Evolutionary conservation across 2,113 vertebrate species (phyloP).

Genomic region (Pseudolaguvia tuberculata): DNA sequence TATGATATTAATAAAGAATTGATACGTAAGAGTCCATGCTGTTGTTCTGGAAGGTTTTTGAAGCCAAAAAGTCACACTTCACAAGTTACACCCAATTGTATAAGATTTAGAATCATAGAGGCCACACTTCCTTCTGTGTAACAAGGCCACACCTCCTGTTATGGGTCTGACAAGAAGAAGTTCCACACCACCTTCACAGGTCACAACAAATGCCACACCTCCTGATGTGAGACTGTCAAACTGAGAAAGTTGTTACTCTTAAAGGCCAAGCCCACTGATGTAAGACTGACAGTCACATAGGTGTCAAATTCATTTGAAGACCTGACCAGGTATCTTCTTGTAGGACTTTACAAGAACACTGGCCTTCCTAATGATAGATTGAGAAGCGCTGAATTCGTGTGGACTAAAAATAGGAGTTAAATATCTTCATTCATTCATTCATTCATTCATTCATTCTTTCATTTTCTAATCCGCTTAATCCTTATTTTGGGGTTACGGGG

Average conservation of each 20-base stretch:
- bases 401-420: too few species aligned
- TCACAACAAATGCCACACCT: too few species aligned
- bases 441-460: too few species aligned
- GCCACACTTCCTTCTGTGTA: too few species aligned
- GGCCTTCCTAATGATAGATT: too few species aligned
- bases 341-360: neutral
- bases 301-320: neutral
- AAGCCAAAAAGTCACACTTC: neutral
- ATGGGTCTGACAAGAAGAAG: neutral
- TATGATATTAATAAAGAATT: neutral
- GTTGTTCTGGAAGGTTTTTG: neutral
- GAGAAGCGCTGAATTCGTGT: too few species aligned
- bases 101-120: too few species aligned
- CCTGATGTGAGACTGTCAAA: too few species aligned
- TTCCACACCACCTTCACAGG: neutral
- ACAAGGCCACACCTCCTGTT: neutral
- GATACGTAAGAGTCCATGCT: neutral
- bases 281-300: neutral
- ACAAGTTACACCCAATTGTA: neutral
- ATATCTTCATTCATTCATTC: too few species aligned
- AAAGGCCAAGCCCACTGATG: neutral
- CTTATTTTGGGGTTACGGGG: too few species aligned
- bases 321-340: neutral
- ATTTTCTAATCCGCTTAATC: too few species aligned
- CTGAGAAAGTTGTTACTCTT: neutral